phyloP scores from a whole-genome alignment of 2,113 vertebrate species.

The Piprites chloris region DNA sequence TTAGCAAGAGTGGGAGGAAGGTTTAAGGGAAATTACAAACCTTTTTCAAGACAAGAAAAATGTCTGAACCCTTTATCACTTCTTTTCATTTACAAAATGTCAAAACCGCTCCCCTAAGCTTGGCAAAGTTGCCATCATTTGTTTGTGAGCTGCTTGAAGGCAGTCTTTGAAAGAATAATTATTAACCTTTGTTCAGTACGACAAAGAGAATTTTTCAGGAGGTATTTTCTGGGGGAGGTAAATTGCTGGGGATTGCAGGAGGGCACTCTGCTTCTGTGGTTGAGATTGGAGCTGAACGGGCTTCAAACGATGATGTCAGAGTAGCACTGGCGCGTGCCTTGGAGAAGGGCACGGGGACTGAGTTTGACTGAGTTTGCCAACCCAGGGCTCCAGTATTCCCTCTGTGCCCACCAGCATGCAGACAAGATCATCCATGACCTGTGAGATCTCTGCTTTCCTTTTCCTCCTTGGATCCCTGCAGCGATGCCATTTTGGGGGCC shows the following conservation, averaged over 20 bases:
- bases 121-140: slow-evolving; percentile 29
- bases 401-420: accelerated
- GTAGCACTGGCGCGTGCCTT: accelerated
- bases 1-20: slow-evolving; percentile 1
- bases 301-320: not conserved
- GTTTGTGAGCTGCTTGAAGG: slow-evolving; percentile 48
- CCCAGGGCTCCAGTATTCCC: not conserved
- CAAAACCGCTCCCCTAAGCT: slow-evolving; percentile 20
- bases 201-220: not conserved
- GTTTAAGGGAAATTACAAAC: not conserved
- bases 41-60: slow-evolving; percentile 17
- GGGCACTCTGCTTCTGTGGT: not conserved
- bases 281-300: not conserved
- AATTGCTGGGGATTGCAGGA: not conserved
- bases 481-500: accelerated
- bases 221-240: not conserved
- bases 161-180: not conserved
- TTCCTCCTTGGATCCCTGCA: not conserved
- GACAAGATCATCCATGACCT: not conserved
- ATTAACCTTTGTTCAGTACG: slow-evolving; percentile 7
- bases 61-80: slow-evolving; percentile 10
- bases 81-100: slow-evolving; percentile 46
- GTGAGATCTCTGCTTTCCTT: not conserved
- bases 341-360: not conserved
- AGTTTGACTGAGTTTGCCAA: not conserved